These are phyloP conservation scores for Drosophila ficusphila DNA, from an alignment of 1,140 invertebrate species.

Conservation along the genomic window DNA sequence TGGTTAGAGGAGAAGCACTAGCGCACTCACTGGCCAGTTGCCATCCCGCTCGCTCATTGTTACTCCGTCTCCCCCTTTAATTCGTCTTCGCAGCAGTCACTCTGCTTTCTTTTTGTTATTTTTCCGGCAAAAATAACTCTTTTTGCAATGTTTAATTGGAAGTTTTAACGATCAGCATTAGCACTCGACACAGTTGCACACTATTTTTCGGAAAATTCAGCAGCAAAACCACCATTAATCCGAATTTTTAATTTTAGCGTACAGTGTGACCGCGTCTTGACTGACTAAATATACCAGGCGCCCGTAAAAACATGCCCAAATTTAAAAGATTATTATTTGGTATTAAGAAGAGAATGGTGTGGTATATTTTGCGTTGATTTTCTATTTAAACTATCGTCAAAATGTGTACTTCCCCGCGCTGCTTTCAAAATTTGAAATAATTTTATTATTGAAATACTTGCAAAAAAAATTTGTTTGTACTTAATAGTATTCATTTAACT, in stretches of 20 bases:
- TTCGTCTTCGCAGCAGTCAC: slow-evolving; percentile 61
- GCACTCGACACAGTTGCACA: slow-evolving; percentile 4
- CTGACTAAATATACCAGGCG: neutral
- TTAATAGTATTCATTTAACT: too few relatives aligned
- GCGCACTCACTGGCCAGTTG: slow-evolving; percentile 23
- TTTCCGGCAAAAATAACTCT: neutral
- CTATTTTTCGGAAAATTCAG: neutral
- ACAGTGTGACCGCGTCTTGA: neutral
- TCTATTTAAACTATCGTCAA: too few relatives aligned
- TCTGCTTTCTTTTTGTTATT: slow-evolving; percentile 34
- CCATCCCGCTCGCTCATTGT: slow-evolving; percentile 64
- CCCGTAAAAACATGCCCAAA: neutral
- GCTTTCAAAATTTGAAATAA: neutral
- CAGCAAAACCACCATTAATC: slow-evolving; percentile 15
- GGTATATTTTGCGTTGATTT: neutral
- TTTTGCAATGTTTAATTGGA: neutral
- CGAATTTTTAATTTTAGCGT: slow-evolving; percentile 7
- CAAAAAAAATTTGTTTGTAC: too few relatives aligned
- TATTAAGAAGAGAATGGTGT: too few relatives aligned
- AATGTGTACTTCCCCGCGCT: neutral
- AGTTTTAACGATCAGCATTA: neutral
- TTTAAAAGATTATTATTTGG: neutral
- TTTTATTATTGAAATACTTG: too few relatives aligned
- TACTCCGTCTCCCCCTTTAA: slow-evolving; percentile 60
- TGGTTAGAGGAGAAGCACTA: slow-evolving; percentile 71